A percentile compares a stretch with the other conserved stretches of the same genome.
These are phyloP conservation scores for Calyptommatus sinebrachiatus DNA, from an alignment of 2,113 vertebrate genomes.

Conservation along the genomic window DNA sequence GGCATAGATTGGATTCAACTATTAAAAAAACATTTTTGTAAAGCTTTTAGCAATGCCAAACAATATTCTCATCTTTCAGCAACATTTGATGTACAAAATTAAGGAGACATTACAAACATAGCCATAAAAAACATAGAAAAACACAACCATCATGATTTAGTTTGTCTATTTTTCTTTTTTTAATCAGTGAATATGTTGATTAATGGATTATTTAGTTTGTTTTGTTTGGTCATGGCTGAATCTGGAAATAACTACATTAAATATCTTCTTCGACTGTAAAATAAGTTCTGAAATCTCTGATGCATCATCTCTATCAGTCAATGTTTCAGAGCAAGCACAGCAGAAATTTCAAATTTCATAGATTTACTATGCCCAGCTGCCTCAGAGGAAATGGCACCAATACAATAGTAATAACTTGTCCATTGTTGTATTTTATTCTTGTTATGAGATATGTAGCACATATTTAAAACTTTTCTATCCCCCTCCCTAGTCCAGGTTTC, in stretches of 20 bases:
- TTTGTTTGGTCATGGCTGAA: neutral
- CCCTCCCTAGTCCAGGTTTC: no score
- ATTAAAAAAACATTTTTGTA: neutral
- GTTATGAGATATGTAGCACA: slow-evolving; percentile 16
- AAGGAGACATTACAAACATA: neutral
- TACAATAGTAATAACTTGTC: slow-evolving; percentile 27
- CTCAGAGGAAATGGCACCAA: slow-evolving; percentile 24
- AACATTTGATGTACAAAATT: neutral
- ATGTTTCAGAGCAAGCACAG: slow-evolving; percentile 4
- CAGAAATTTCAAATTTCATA: slow-evolving; percentile 13
- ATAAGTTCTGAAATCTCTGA: neutral
- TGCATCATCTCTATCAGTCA: neutral
- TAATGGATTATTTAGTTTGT: neutral
- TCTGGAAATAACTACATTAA: neutral
- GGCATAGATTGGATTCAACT: neutral
- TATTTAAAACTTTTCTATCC: neutral
- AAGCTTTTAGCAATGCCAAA: neutral
- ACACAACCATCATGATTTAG: neutral
- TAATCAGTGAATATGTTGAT: neutral
- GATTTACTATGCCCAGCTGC: slow-evolving; percentile 25
- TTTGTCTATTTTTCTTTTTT: no score
- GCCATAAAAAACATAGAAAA: neutral
- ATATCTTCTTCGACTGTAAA: slow-evolving; percentile 7
- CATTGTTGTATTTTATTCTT: slow-evolving; percentile 14
- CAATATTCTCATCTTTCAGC: neutral